phyloP scores from a whole-genome alignment of 2,797 vertebrate genomes.

The Atherinosoma microstoma region DNA sequence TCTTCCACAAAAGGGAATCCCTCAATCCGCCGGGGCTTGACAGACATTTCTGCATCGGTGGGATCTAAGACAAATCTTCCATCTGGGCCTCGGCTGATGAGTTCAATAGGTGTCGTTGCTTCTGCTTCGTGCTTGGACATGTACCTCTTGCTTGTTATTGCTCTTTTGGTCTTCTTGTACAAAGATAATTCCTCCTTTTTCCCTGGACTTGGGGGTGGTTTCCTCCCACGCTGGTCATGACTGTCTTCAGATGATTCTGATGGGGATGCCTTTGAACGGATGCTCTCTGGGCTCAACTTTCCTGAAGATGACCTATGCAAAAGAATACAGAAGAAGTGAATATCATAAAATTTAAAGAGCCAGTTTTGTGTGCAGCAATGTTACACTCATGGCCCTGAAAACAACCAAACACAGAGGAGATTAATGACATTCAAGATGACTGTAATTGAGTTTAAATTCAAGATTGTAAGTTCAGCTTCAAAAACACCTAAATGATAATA shows the following conservation, averaged over 20 bases:
- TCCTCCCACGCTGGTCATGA: slow-evolving; percentile 89
- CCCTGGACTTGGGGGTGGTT: slow-evolving; percentile 89
- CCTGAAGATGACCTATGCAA: slow-evolving; percentile 91
- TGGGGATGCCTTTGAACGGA: slow-evolving; percentile 88
- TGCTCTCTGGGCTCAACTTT: slow-evolving; percentile 96
- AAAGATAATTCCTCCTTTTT: slow-evolving; percentile 94
- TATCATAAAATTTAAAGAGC: not conserved
- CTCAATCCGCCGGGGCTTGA: slow-evolving; percentile 92
- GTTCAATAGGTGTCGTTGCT: slow-evolving; percentile 89
- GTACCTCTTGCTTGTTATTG: slow-evolving; percentile 98
- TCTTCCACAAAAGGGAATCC: slow-evolving; percentile 99
- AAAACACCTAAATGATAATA: not conserved
- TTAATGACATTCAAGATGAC: not conserved
- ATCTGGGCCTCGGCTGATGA: slow-evolving; percentile 93
- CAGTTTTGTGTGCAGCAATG: not conserved
- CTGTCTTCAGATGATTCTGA: slow-evolving; percentile 96
- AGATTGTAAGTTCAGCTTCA: slow-evolving; percentile 1
- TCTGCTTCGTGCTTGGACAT: slow-evolving; percentile 91
- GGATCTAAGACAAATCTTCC: slow-evolving; percentile 92
- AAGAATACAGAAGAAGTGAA: slow-evolving; percentile 33
- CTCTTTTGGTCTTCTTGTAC: slow-evolving; percentile 98
- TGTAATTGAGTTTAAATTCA: not conserved
- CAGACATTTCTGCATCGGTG: slow-evolving; percentile 87
- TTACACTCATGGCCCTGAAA: not conserved
- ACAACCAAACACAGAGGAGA: not conserved